These are phyloP conservation scores for Vulpes vulpes DNA, from an alignment of 2,113 vertebrate genomes.

Conservation along the genomic window DNA sequence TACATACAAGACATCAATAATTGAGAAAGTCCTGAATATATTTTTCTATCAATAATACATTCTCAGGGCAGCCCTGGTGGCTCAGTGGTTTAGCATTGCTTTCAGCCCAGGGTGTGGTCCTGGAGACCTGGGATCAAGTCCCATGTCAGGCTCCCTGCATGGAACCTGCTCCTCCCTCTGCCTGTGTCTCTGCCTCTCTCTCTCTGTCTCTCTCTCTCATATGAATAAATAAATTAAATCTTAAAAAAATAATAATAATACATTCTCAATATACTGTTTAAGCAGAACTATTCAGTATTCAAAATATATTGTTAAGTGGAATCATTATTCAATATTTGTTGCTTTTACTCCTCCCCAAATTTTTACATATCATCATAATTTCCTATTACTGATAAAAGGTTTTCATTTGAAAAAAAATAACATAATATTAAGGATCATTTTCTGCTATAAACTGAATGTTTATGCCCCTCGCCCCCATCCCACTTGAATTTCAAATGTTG, in stretches of 20 bases:
- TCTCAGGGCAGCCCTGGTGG: background rate
- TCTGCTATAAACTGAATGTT: background rate
- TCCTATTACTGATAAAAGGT: background rate
- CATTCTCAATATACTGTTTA: background rate
- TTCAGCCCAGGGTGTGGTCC: no score
- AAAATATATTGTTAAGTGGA: background rate
- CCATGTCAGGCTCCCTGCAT: no score
- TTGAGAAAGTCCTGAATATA: background rate
- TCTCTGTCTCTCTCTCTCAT: no score
- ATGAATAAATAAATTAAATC: no score
- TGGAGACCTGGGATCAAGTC: no score
- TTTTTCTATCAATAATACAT: background rate
- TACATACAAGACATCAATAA: background rate
- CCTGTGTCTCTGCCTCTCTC: no score
- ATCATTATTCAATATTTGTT: background rate
- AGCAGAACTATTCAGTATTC: background rate
- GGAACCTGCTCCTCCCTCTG: no score
- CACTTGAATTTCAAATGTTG: background rate
- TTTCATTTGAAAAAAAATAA: background rate
- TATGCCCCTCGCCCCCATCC: background rate
- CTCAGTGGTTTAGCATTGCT: no score
- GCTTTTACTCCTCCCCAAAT: background rate
- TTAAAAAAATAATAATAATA: background rate
- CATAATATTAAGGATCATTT: background rate
- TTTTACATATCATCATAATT: background rate